Base-by-base conservation (phyloP, 2,888 invertebrate species). In the Hypsopygia costalis region DNA sequence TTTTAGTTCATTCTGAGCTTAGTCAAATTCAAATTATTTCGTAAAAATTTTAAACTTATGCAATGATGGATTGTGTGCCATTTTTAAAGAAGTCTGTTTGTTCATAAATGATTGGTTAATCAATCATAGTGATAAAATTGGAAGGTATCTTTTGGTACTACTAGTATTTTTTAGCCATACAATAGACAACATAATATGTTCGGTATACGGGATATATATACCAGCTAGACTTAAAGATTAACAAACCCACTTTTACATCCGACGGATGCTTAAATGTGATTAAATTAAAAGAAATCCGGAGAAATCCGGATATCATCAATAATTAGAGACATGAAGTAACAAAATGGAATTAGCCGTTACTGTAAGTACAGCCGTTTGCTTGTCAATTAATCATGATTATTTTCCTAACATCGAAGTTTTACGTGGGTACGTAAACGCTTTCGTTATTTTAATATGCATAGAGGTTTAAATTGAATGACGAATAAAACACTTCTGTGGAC, bases 291-390 rank as follows among this genome's bases (percentile, higher is more conserved):
- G 16, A 16, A 39, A 20, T 33, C 22, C 31, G 32, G 37, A 31
- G 37, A 37, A 37, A 37, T 31, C 33, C 39, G 39, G 39, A 39
- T 39, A 33, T 20, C 20, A 28, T 39, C 27, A 28, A 33, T 39
- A 33, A 36, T 27, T 33, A 27, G 11, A 38, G 32, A 10, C 22
- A 20, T 32, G 38, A 32, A 10, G 27, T 39, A 33, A 39, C 16
- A 20, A 28, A 31, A 39, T 39, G n/a, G 20, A 39, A 28, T 39
- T 32, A 11, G 32, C 39, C 33, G 39, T 39, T 33, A 21, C 21
- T 20, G 8, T 11, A n/a, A n/a, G n/a, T 4, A 9, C 16, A 16
- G n/a, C 25, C 25, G 25, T 25, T 25, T 25, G 25, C 25, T 21
- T 25, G 25, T 25, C 25, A 8, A 25, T 25, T 25, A 25, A 25